Percentiles rank a stretch among this genome's conserved stretches.
These are phyloP conservation scores for Bombus polaris DNA, from an alignment of 1,140 invertebrate species.

Conservation along the genomic window DNA sequence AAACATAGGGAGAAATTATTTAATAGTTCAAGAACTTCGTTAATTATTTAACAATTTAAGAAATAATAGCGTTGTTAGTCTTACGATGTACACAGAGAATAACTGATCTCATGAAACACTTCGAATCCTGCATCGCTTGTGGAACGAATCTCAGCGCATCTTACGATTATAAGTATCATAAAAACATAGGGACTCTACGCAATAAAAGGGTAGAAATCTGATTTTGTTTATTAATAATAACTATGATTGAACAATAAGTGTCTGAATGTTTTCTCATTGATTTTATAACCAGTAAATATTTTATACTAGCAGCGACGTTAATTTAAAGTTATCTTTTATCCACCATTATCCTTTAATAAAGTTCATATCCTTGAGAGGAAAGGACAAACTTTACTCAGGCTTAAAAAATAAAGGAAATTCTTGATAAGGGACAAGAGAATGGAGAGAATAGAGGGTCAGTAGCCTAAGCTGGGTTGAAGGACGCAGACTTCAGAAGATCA, in stretches of 20 bases:
- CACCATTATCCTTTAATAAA: not conserved
- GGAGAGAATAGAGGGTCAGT: slow-evolving; percentile 9
- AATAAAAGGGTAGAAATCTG: too few relatives aligned
- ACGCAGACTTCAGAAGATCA: slow-evolving; percentile 65
- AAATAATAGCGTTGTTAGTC: too few relatives aligned
- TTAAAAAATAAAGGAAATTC: not conserved
- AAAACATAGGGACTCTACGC: too few relatives aligned
- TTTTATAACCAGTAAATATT: not conserved
- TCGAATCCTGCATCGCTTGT: too few relatives aligned
- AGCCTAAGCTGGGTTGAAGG: slow-evolving; percentile 35
- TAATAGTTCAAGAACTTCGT: too few relatives aligned
- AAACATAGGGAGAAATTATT: too few relatives aligned
- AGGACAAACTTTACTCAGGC: not conserved
- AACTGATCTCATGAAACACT: too few relatives aligned
- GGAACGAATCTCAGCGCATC: too few relatives aligned
- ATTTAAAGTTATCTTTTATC: not conserved
- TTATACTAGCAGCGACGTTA: not conserved
- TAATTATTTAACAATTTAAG: too few relatives aligned
- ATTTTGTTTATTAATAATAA: too few relatives aligned
- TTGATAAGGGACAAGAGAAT: not conserved
- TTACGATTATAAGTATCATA: too few relatives aligned
- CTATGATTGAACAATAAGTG: not conserved
- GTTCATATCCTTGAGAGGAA: not conserved
- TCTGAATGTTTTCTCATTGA: not conserved
- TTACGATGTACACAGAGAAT: too few relatives aligned